Conservation (phyloP, 2,888 invertebrate genomes). For the Oxystoma pomonae region DNA sequence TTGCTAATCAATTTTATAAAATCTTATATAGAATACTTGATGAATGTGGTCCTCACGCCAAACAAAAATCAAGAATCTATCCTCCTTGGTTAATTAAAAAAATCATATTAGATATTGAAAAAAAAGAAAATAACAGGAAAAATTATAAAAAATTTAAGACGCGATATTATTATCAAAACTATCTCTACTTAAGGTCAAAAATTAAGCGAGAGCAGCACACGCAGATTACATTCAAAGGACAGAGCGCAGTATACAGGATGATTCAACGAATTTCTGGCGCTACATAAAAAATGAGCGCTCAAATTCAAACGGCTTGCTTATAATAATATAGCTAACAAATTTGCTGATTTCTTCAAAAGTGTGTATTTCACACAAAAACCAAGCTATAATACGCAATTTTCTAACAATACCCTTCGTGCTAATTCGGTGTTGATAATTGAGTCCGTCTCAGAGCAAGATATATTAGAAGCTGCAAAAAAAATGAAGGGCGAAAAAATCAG, state of each 20-base stretch:
- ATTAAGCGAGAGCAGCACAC: background rate
- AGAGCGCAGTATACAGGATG: background rate
- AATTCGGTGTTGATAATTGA: background rate
- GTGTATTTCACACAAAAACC: background rate
- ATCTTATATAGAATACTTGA: background rate
- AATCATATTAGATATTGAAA: background rate
- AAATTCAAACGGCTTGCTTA: background rate
- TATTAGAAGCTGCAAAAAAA: background rate
- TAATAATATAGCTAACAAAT: background rate
- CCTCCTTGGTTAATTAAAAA: background rate
- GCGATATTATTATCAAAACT: background rate
- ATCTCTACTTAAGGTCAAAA: conserved; percentile 1
- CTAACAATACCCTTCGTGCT: background rate
- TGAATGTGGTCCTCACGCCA: background rate
- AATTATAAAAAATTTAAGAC: background rate
- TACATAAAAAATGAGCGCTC: background rate
- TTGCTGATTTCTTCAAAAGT: background rate
- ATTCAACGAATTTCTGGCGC: background rate
- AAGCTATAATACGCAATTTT: background rate
- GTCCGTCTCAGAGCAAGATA: background rate
- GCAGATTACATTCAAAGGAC: background rate
- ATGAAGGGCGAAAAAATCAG: no score
- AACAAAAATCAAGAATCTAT: background rate
- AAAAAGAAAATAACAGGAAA: conserved; percentile 1
- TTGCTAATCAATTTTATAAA: background rate